Percentiles rank a stretch among this genome's conserved stretches.
Evolutionary conservation across 1,140 invertebrate species (phyloP).

Genomic region (Pectinophora gossypiella): DNA sequence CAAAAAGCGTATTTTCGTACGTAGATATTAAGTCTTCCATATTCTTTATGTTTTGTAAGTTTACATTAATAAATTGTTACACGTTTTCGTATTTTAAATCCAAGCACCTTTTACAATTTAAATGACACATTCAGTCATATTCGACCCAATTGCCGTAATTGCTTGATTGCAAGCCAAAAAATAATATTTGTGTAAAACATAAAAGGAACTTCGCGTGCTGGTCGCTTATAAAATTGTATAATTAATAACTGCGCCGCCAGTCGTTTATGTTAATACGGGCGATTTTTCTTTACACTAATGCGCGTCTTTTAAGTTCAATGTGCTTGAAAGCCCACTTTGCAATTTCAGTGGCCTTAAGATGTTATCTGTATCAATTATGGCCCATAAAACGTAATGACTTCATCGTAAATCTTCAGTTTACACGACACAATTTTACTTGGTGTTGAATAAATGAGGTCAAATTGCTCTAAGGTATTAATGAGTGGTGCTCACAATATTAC

Average conservation of each 20-base stretch:
- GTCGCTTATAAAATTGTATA: slow-evolving; percentile 54
- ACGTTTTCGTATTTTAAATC: too few species aligned
- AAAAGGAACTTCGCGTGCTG: slow-evolving; percentile 39
- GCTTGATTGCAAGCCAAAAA: neutral
- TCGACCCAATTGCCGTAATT: neutral
- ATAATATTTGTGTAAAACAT: slow-evolving; percentile 35
- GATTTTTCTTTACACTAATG: slow-evolving; percentile 59
- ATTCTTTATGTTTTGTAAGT: too few species aligned
- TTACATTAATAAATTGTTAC: too few species aligned
- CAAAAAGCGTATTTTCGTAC: too few species aligned
- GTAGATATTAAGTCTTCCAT: too few species aligned
- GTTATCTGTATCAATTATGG: slow-evolving; percentile 71
- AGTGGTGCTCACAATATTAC: too few species aligned
- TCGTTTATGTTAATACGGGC: slow-evolving; percentile 54
- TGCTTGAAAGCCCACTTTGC: slow-evolving; percentile 57
- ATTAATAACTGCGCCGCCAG: slow-evolving; percentile 61
- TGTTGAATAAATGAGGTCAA: slow-evolving; percentile 66
- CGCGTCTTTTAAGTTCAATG: slow-evolving; percentile 54
- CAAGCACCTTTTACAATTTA: too few species aligned
- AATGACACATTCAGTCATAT: neutral
- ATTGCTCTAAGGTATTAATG: slow-evolving; percentile 31
- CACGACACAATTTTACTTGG: slow-evolving; percentile 66
- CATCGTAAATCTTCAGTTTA: slow-evolving; percentile 69
- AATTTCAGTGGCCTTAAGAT: slow-evolving; percentile 60
- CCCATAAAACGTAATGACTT: slow-evolving; percentile 71